A percentile compares a stretch with the other conserved stretches of the same genome.
phyloP scores from a whole-genome alignment of 2,888 invertebrate species.

The Macaria liturata region DNA sequence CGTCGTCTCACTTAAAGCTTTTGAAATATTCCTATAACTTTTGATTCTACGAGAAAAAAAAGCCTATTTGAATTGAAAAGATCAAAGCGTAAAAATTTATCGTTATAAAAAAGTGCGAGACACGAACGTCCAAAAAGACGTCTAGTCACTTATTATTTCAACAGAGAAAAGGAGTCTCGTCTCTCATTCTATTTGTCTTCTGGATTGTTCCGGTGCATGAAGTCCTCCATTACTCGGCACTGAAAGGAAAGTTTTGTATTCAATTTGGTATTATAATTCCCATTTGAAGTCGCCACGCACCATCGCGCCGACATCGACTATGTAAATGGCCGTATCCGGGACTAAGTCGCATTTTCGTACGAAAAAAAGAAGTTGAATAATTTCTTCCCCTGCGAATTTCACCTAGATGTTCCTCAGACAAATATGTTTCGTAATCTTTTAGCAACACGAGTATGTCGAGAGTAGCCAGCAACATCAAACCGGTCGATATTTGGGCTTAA shows the following conservation, averaged over 20 bases:
- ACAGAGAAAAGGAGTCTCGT: slow-evolving; percentile 75
- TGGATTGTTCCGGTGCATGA: slow-evolving; percentile 83
- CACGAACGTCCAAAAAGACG: slow-evolving; percentile 77
- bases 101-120: slow-evolving; percentile 66
- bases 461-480: slow-evolving; percentile 22
- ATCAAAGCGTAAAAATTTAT: slow-evolving; percentile 82
- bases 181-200: slow-evolving; percentile 81
- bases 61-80: slow-evolving; percentile 82
- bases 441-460: slow-evolving; percentile 7
- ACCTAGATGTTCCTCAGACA: slow-evolving; percentile 41
- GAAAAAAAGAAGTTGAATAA: slow-evolving; percentile 66
- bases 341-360: slow-evolving; percentile 72
- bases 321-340: slow-evolving; percentile 81
- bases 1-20: slow-evolving; percentile 80
- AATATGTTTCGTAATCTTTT: slow-evolving; percentile 26
- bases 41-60: slow-evolving; percentile 75
- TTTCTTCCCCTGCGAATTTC: slow-evolving; percentile 52
- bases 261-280: slow-evolving; percentile 85
- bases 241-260: slow-evolving; percentile 85
- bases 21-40: slow-evolving; percentile 82
- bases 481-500: slow-evolving; percentile 39
- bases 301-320: slow-evolving; percentile 82
- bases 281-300: slow-evolving; percentile 83
- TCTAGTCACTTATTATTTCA: slow-evolving; percentile 80
- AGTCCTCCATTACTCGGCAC: slow-evolving; percentile 82